phyloP scores from a whole-genome alignment of 2,888 invertebrate species.

The Drosophila paramelanica region DNA sequence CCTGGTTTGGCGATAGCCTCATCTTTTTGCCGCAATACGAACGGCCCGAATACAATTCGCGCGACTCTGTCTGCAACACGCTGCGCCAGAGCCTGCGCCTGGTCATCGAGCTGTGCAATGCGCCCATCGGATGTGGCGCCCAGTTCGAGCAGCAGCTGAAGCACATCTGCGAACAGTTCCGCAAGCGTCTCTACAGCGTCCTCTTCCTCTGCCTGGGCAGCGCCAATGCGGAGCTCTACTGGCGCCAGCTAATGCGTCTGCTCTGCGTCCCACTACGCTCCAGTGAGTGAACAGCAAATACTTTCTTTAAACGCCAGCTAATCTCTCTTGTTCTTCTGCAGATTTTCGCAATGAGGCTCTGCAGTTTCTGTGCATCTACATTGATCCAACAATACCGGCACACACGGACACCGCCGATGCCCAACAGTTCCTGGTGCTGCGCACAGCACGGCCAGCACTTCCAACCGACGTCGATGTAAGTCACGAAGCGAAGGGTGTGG shows the following conservation, averaged over 20 bases:
- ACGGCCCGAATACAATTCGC: slow-evolving; percentile 81
- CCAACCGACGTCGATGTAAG: slow-evolving; percentile 45
- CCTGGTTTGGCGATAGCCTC: slow-evolving; percentile 78
- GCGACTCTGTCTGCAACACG: slow-evolving; percentile 83
- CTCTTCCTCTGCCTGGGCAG: slow-evolving; percentile 82
- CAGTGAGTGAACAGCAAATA: slow-evolving; percentile 58
- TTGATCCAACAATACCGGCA: slow-evolving; percentile 74
- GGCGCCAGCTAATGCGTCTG: slow-evolving; percentile 81
- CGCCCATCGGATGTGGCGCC: slow-evolving; percentile 38
- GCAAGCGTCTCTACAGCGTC: slow-evolving; percentile 82
- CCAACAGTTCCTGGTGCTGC: slow-evolving; percentile 78
- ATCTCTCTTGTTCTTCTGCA: slow-evolving; percentile 17
- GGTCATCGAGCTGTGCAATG: slow-evolving; percentile 74
- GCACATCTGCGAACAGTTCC: slow-evolving; percentile 77
- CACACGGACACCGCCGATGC: slow-evolving; percentile 66
- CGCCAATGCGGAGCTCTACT: slow-evolving; percentile 82
- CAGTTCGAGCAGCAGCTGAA: slow-evolving; percentile 81
- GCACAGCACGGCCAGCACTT: slow-evolving; percentile 46
- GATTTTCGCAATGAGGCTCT: slow-evolving; percentile 80
- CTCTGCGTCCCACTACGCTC: slow-evolving; percentile 63
- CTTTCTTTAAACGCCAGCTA: not conserved
- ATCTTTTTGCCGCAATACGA: slow-evolving; percentile 83
- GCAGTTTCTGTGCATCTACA: slow-evolving; percentile 71
- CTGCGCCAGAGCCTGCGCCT: slow-evolving; percentile 78
- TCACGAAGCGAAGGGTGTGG: not conserved